A percentile compares a stretch with the other conserved stretches of the same genome.
phyloP scores from a whole-genome alignment of 2,888 invertebrate genomes.

The Tetheella fluctuosa region DNA sequence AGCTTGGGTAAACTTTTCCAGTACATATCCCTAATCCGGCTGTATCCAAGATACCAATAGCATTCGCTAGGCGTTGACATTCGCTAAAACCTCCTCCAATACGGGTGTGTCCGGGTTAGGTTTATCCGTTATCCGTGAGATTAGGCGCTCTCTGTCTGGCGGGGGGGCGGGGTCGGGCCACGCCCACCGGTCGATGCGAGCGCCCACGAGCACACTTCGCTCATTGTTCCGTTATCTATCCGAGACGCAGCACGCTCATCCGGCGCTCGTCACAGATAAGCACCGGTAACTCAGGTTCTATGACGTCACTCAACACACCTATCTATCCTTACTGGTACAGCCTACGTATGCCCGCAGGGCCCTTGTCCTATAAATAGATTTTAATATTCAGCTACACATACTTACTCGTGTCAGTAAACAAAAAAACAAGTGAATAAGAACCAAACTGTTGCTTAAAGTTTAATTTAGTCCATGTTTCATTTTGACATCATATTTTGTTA shows the following conservation, averaged over 20 bases:
- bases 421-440: neutral
- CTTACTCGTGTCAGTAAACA: neutral
- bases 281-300: slow-evolving; percentile 51
- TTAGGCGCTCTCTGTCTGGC: slow-evolving; percentile 75
- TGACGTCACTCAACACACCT: slow-evolving; percentile 50
- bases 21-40: slow-evolving; percentile 75
- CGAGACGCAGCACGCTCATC: slow-evolving; percentile 76
- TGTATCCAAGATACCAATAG: slow-evolving; percentile 77
- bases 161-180: slow-evolving; percentile 75
- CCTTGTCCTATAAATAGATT: neutral
- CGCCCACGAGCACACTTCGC: slow-evolving; percentile 53
- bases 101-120: slow-evolving; percentile 69
- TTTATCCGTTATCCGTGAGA: slow-evolving; percentile 82
- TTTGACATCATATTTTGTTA: neutral
- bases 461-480: neutral
- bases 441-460: neutral
- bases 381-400: neutral
- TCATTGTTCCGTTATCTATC: slow-evolving; percentile 80
- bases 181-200: slow-evolving; percentile 81
- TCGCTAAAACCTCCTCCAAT: slow-evolving; percentile 75
- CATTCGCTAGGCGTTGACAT: slow-evolving; percentile 72
- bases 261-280: slow-evolving; percentile 73
- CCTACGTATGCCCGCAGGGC: neutral
- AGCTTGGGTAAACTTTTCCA: slow-evolving; percentile 38
- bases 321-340: neutral